Evolutionary conservation across 2,113 vertebrate species (phyloP).

Genomic region (Tursiops truncatus): DNA sequence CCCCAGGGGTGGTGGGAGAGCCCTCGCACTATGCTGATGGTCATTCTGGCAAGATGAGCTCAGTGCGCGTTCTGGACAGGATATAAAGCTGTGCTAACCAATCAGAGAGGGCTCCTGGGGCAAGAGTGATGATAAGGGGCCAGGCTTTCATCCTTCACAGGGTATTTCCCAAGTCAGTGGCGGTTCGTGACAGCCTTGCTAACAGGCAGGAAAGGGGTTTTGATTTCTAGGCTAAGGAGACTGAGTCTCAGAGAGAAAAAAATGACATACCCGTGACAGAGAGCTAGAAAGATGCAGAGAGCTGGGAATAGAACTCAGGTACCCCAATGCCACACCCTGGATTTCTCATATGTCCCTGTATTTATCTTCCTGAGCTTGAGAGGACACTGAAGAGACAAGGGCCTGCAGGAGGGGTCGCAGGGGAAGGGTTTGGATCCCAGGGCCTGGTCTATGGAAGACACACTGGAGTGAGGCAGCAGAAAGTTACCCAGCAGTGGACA

Average conservation of each 20-base stretch:
- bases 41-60: background rate
- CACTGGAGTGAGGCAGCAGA: background rate
- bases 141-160: background rate
- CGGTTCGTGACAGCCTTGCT: background rate
- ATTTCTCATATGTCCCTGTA: background rate
- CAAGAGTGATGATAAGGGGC: rapidly evolving
- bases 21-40: background rate
- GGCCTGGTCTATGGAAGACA: background rate
- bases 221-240: background rate
- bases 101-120: background rate
- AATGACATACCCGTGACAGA: background rate
- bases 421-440: background rate
- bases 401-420: background rate
- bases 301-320: background rate
- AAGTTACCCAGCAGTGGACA: background rate
- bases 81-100: background rate
- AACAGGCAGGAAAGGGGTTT: background rate
- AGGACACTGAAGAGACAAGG: background rate
- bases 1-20: background rate
- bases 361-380: background rate
- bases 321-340: background rate
- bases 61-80: background rate
- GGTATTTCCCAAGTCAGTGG: background rate
- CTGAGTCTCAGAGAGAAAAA: background rate
- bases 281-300: background rate